These are phyloP conservation scores for Coenobita brevimanus DNA, from an alignment of 1,140 invertebrate genomes.

Conservation along the genomic window DNA sequence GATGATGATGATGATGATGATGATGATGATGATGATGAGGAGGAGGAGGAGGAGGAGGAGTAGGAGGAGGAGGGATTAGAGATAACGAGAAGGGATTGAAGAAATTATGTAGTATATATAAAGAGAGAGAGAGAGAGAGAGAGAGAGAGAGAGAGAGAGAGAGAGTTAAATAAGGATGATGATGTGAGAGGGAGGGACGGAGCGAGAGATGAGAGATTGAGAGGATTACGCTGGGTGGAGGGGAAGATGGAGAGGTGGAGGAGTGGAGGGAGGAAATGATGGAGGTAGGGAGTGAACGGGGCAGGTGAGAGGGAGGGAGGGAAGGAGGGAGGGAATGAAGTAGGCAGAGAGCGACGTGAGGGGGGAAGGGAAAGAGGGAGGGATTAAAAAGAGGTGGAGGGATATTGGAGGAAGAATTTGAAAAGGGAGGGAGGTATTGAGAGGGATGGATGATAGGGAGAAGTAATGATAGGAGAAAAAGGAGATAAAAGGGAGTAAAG, in stretches of 20 bases:
- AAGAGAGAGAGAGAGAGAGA: conserved; percentile 10
- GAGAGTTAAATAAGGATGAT: background rate
- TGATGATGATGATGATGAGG: too few relatives aligned
- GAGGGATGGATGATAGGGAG: background rate
- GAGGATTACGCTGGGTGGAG: conserved; percentile 74
- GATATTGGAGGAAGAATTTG: too few relatives aligned
- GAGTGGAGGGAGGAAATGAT: conserved; percentile 74
- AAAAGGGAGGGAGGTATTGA: too few relatives aligned
- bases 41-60: too few relatives aligned
- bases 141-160: background rate
- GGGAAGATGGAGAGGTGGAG: conserved; percentile 81
- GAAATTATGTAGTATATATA: background rate
- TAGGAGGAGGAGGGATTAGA: too few relatives aligned
- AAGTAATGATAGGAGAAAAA: background rate
- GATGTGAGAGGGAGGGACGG: background rate
- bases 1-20: too few relatives aligned
- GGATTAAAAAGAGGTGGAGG: too few relatives aligned
- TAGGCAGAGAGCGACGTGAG: too few relatives aligned
- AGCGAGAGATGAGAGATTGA: background rate
- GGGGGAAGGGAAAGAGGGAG: too few relatives aligned
- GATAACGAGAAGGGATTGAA: background rate
- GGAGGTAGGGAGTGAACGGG: conserved; percentile 73
- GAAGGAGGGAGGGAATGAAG: too few relatives aligned
- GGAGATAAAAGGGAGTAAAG: background rate
- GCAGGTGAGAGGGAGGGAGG: conserved; percentile 23